Conservation (phyloP, 2,888 invertebrate species). For the Tricholauxania praeusta region DNA sequence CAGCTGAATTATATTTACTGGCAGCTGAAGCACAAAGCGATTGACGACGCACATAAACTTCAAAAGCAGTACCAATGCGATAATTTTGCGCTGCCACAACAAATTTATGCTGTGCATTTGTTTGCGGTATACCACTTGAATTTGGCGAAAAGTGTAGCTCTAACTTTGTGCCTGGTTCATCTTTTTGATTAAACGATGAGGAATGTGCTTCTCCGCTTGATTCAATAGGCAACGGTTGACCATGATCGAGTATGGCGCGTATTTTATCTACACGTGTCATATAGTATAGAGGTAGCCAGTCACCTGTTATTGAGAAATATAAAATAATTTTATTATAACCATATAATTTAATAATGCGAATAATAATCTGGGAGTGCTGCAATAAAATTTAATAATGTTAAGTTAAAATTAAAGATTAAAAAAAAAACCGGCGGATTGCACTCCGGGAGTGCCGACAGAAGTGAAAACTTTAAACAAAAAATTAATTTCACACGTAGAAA, state of each 20-base stretch:
- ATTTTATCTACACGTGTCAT: conserved; percentile 68
- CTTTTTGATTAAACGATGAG: conserved; percentile 59
- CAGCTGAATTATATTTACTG: conserved; percentile 40
- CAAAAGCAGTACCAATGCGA: conserved; percentile 66
- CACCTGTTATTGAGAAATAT: conserved; percentile 46
- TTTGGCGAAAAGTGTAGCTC: conserved; percentile 65
- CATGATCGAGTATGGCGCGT: conserved; percentile 66
- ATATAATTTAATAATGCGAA: background rate
- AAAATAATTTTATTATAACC: background rate
- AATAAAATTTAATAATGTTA: too few relatives aligned
- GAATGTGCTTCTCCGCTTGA: conserved; percentile 56
- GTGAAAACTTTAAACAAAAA: too few relatives aligned
- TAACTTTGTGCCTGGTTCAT: conserved; percentile 66
- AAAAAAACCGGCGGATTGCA: too few relatives aligned
- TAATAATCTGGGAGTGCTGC: too few relatives aligned
- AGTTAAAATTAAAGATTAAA: too few relatives aligned
- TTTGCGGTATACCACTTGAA: conserved; percentile 59
- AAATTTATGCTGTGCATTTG: conserved; percentile 59
- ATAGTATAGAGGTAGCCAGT: conserved; percentile 66
- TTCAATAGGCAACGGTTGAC: conserved; percentile 66
- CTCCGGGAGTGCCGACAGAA: too few relatives aligned
- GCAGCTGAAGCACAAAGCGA: conserved; percentile 60
- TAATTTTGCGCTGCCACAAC: conserved; percentile 60
- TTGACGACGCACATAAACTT: conserved; percentile 65
- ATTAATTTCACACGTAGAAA: too few relatives aligned